Conservation (phyloP, 2,888 invertebrate species). For the Stenichneumon culpator region DNA sequence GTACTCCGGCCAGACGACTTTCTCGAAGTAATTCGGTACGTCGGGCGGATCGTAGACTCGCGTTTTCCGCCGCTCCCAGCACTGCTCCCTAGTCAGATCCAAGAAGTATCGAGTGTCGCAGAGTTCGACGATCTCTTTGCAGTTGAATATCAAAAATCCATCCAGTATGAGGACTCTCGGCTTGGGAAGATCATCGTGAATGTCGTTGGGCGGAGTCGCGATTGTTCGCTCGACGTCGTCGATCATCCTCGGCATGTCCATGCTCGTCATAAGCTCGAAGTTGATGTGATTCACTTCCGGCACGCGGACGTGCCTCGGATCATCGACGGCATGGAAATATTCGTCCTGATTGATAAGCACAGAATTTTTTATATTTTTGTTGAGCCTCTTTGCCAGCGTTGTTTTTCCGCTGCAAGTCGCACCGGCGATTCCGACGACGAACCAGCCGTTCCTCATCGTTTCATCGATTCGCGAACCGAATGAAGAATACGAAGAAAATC, state of each 20-base stretch:
- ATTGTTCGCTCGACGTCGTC: constrained; percentile 87
- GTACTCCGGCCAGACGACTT: constrained; percentile 96
- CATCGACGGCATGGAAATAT: constrained; percentile 90
- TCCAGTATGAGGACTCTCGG: constrained; percentile 89
- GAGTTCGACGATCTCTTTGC: constrained; percentile 88
- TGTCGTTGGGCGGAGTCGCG: constrained; percentile 75
- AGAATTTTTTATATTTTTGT: constrained; percentile 83
- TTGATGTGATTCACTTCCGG: constrained; percentile 90
- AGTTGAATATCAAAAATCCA: constrained; percentile 92
- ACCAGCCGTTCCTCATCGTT: constrained; percentile 81
- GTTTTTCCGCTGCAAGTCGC: constrained; percentile 95
- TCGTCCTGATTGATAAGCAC: constrained; percentile 90
- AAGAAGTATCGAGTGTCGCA: constrained; percentile 92
- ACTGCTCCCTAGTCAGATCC: constrained; percentile 89
- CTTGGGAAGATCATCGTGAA: constrained; percentile 74
- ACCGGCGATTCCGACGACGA: constrained; percentile 91
- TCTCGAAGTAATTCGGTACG: constrained; percentile 94
- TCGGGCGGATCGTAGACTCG: constrained; percentile 95
- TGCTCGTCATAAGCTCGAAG: constrained; percentile 90
- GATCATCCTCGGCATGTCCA: constrained; percentile 91
- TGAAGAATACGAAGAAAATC: no score
- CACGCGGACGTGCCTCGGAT: constrained; percentile 88
- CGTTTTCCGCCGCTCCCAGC: constrained; percentile 87
- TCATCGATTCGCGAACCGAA: background rate
- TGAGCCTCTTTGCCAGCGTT: constrained; percentile 88